These are phyloP conservation scores for Phyllotreta striolata DNA, from an alignment of 2,888 invertebrate species.

Conservation along the genomic window DNA sequence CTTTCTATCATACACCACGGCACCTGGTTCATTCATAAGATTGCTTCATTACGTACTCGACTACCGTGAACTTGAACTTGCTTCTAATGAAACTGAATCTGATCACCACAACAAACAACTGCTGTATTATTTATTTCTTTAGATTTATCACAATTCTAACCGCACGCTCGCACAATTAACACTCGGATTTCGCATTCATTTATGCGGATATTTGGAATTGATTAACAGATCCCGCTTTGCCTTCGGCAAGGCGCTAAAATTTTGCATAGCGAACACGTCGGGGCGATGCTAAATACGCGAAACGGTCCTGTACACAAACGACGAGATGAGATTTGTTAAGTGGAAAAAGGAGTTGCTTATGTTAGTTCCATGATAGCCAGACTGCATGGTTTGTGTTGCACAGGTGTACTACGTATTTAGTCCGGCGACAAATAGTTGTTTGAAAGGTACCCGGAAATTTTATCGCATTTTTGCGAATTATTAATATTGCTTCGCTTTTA, in stretches of 20 bases:
- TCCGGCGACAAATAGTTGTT: background rate
- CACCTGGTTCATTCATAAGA: conserved; percentile 58
- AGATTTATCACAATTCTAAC: conserved; percentile 20
- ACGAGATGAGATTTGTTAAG: conserved; percentile 22
- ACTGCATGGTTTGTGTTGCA: conserved; percentile 38
- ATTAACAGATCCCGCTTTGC: conserved; percentile 10
- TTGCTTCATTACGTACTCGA: conserved; percentile 55
- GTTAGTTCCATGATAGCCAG: conserved; percentile 31
- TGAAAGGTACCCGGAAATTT: background rate
- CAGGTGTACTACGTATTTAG: conserved; percentile 41
- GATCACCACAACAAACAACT: conserved; percentile 41
- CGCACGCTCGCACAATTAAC: conserved; percentile 15
- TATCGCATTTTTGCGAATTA: background rate
- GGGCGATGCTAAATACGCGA: conserved; percentile 1
- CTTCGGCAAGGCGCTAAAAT: background rate
- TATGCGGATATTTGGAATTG: conserved; percentile 15
- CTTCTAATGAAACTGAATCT: conserved; percentile 60
- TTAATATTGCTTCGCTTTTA: too few relatives aligned
- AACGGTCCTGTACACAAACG: conserved; percentile 19
- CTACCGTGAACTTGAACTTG: conserved; percentile 62
- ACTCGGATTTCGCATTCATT: conserved; percentile 17
- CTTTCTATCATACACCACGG: conserved; percentile 55
- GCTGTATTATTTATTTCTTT: conserved; percentile 31
- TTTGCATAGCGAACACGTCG: background rate
- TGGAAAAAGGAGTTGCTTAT: conserved; percentile 28